A percentile compares a stretch with the other conserved stretches of the same genome.
Conservation (phyloP, 2,797 vertebrate species). For the Semaprochilodus insignis region DNA sequence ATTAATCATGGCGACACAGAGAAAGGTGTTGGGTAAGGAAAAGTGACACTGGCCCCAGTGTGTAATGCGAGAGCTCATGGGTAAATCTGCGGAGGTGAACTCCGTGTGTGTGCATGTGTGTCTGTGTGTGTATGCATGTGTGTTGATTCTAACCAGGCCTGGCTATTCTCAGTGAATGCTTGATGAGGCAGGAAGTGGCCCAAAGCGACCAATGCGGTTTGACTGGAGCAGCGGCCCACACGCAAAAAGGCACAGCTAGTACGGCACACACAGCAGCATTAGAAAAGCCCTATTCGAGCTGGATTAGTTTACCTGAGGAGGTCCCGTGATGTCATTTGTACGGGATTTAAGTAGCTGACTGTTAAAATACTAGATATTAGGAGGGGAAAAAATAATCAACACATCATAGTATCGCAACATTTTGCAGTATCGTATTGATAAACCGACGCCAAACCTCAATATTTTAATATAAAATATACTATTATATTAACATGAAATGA, state of each 20-base stretch:
- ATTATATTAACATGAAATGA: too few species aligned
- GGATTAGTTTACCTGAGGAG: neutral
- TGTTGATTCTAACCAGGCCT: conserved; percentile 61
- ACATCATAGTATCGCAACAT: too few species aligned
- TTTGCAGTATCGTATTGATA: too few species aligned
- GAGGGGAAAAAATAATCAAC: neutral
- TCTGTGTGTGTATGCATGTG: conserved; percentile 25
- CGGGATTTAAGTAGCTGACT: neutral
- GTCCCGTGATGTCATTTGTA: neutral
- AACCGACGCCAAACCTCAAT: too few species aligned
- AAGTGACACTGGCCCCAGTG: conserved; percentile 54
- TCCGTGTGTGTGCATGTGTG: conserved; percentile 45
- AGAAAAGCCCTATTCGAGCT: neutral
- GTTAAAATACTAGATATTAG: too few species aligned
- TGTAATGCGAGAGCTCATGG: conserved; percentile 50
- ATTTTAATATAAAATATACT: too few species aligned
- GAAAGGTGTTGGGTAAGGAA: conserved; percentile 61
- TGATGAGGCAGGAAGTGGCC: conserved; percentile 62
- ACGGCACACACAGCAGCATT: conserved; percentile 14
- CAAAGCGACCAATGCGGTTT: conserved; percentile 43
- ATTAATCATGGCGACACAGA: conserved; percentile 59
- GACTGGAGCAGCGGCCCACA: conserved; percentile 52
- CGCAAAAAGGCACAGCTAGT: conserved; percentile 37
- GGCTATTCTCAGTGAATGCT: conserved; percentile 56
- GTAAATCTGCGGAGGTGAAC: conserved; percentile 41